These are phyloP conservation scores for Siphonodentalium dalli DNA, from an alignment of 2,888 invertebrate species.

Conservation along the genomic window DNA sequence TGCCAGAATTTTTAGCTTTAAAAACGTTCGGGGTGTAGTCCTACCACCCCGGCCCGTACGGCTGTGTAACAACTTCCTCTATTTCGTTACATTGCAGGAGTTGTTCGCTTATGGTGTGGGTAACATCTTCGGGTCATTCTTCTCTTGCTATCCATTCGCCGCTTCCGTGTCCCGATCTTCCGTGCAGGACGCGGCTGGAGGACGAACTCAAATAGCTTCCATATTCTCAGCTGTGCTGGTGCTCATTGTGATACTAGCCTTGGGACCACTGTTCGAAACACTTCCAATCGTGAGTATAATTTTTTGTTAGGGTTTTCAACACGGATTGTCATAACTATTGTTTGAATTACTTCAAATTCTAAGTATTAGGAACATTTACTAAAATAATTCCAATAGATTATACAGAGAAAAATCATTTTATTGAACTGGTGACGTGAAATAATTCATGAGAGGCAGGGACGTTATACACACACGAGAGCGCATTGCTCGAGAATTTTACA, in stretches of 20 bases:
- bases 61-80: background rate
- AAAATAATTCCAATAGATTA: too few species aligned
- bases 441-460: too few species aligned
- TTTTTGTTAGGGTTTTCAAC: background rate
- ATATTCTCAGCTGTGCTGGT: slow-evolving; percentile 47
- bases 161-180: slow-evolving; percentile 68
- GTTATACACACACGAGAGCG: too few species aligned
- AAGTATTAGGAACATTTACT: background rate
- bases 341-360: background rate
- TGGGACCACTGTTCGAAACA: slow-evolving; percentile 52
- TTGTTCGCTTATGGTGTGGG: slow-evolving; percentile 60
- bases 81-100: slow-evolving; percentile 43
- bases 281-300: slow-evolving; percentile 49
- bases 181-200: slow-evolving; percentile 86
- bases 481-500: too few species aligned
- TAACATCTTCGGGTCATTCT: slow-evolving; percentile 73
- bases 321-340: background rate
- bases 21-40: too few species aligned
- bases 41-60: background rate
- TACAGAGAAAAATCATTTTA: too few species aligned
- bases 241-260: slow-evolving; percentile 49
- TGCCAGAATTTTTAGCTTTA: too few species aligned
- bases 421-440: too few species aligned
- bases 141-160: slow-evolving; percentile 62
- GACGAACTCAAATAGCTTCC: slow-evolving; percentile 72